phyloP scores from a whole-genome alignment of 1,140 invertebrate genomes.

The Sweltsa coloradensis region DNA sequence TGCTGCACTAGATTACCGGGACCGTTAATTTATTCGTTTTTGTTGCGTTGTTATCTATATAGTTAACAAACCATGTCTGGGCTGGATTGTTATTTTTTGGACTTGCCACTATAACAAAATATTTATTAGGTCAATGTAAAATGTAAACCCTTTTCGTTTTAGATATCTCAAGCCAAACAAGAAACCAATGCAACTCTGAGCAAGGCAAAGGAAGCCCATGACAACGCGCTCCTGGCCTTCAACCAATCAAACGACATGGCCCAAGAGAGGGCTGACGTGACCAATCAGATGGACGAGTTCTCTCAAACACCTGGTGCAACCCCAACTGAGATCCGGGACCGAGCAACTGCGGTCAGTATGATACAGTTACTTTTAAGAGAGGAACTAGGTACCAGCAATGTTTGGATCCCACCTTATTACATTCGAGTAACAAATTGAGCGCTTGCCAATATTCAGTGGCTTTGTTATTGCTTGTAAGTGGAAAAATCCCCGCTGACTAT shows the following conservation, averaged over 20 bases:
- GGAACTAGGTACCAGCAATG: too few relatives aligned
- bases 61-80: too few relatives aligned
- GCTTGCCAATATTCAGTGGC: too few relatives aligned
- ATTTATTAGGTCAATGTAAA: slow-evolving; percentile 1
- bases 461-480: too few relatives aligned
- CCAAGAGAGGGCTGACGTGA: slow-evolving; percentile 39
- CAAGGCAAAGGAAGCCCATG: slow-evolving; percentile 44
- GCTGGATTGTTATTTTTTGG: background rate
- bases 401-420: too few relatives aligned
- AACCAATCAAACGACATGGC: slow-evolving; percentile 41
- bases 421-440: too few relatives aligned
- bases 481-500: too few relatives aligned
- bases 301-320: slow-evolving; percentile 60
- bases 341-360: slow-evolving; percentile 46
- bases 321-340: slow-evolving; percentile 64
- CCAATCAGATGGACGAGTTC: slow-evolving; percentile 61
- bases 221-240: slow-evolving; percentile 37
- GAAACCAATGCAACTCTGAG: slow-evolving; percentile 39
- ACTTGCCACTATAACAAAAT: background rate
- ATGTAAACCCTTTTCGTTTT: slow-evolving; percentile 17
- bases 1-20: too few relatives aligned
- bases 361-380: background rate
- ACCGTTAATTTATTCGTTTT: too few relatives aligned
- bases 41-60: too few relatives aligned
- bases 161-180: slow-evolving; percentile 44